Conservation (phyloP, 2,797 vertebrate genomes). For the Arnoldichthys spilopterus region DNA sequence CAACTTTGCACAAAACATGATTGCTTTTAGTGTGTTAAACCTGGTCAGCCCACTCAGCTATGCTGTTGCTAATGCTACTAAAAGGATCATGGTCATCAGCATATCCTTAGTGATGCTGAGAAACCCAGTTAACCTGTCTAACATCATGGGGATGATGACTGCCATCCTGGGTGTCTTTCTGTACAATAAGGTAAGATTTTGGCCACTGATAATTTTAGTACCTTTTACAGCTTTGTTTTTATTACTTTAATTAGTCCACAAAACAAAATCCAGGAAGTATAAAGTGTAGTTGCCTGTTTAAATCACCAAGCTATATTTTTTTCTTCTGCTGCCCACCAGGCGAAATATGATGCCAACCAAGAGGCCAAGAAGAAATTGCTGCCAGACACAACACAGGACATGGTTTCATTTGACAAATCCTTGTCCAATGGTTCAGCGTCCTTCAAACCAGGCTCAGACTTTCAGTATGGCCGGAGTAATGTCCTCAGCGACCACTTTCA, state of each 20-base stretch:
- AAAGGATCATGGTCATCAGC: constrained; percentile 97
- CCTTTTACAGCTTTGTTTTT: not conserved
- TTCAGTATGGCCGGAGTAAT: constrained; percentile 81
- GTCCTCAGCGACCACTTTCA: constrained; percentile 91
- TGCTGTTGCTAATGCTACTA: constrained; percentile 96
- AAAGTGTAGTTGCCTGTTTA: not conserved
- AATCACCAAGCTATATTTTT: not conserved
- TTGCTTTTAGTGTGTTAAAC: constrained; percentile 96
- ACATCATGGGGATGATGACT: constrained; percentile 95
- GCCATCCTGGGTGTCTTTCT: constrained; percentile 96
- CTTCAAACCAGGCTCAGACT: constrained; percentile 80
- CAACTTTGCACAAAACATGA: constrained; percentile 98
- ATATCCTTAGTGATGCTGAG: constrained; percentile 95
- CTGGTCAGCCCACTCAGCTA: constrained; percentile 98
- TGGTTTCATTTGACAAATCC: constrained; percentile 81
- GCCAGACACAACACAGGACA: constrained; percentile 82
- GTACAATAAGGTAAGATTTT: constrained; percentile 90
- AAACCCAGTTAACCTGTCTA: constrained; percentile 91
- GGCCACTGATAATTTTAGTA: not conserved
- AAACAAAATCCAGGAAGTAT: not conserved
- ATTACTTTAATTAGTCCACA: not conserved
- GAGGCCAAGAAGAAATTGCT: constrained; percentile 90
- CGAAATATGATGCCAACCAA: constrained; percentile 91
- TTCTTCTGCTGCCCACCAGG: constrained; percentile 72
- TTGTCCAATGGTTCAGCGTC: constrained; percentile 84